Evolutionary conservation across 2,888 invertebrate species (phyloP).

Genomic region (Agrochola macilenta): DNA sequence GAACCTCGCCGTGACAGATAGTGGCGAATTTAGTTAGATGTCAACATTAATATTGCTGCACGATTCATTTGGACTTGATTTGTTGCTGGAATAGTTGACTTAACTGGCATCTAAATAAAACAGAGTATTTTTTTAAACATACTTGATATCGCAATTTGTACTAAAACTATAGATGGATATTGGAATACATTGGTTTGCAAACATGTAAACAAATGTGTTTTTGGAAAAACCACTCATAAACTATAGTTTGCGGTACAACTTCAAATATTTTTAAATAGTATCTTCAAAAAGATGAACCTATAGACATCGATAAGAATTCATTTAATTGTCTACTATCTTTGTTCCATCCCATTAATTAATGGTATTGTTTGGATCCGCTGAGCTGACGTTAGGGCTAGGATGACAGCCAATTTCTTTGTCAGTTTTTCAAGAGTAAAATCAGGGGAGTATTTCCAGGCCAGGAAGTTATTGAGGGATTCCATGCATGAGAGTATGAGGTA

Average conservation of each 20-base stretch:
- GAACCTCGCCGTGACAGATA: slow-evolving; percentile 72
- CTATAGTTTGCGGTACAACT: neutral
- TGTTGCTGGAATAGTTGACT: slow-evolving; percentile 2
- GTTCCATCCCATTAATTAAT: neutral
- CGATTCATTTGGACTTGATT: slow-evolving; percentile 44
- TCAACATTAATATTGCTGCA: slow-evolving; percentile 44
- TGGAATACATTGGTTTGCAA: neutral
- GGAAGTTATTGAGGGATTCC: neutral
- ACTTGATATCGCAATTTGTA: neutral
- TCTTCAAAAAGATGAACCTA: no score
- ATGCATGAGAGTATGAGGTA: neutral
- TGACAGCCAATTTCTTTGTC: neutral
- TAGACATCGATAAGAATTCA: neutral
- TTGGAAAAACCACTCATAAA: neutral
- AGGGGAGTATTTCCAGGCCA: neutral
- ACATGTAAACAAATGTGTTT: neutral
- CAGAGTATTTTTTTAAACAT: neutral
- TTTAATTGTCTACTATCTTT: neutral
- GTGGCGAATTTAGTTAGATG: slow-evolving; percentile 53
- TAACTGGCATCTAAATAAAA: neutral
- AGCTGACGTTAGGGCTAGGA: neutral
- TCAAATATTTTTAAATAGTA: neutral
- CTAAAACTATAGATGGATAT: no score
- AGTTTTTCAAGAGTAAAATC: neutral
- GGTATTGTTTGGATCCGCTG: neutral